Base-by-base conservation (phyloP, 2,797 vertebrate species). In the Chanos chanos region DNA sequence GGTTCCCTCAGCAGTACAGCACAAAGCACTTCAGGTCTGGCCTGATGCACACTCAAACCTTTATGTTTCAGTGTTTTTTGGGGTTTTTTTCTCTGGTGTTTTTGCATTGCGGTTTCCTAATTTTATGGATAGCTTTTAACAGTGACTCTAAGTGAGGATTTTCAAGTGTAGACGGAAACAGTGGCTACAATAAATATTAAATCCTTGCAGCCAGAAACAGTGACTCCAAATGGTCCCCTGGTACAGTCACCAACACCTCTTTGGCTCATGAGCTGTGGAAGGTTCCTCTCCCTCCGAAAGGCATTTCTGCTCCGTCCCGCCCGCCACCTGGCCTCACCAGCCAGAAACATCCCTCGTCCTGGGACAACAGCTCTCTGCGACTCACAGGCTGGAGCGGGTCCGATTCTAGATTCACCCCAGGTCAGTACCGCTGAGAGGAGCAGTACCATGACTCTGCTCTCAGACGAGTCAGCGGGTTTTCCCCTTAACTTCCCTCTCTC, bases 1-100 rank as follows among this genome's bases (percentile, higher is more conserved):
- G 90, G 92, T 94, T 94, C 95, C 92, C 95, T 98, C 94, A 96
- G 94, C 95, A 97, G 96, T 90, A 95, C 96, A 96, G 96, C 96
- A 98, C 96, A 98, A 95, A 97, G 96, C 96, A 98, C 95, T 96
- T 96, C 96, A 95, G 96, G 96, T 97, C 43, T 56, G 27, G 44
- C 2, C 15, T 5, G 7, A 27, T 2, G 10, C 10, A 2, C 4
- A 12, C 1, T 12, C 19, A n/a, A 8, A 4, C 25, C 16, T 5
- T 21, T 51, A 8, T 15, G 1, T 25, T 8, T 1, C 27, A 33
- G 1, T 30, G 2, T 49, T 4, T 36, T 21, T 27, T 22, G 8
- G 4, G 0, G 5, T 4, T 16, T 5, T 18, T 22, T 27, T n/a
- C n/a, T n/a, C n/a, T n/a, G n/a, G n/a, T n/a, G n/a, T n/a, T n/a